Evolutionary conservation across 2,888 invertebrate species (phyloP).

Genomic region (Smittia aterrima): DNA sequence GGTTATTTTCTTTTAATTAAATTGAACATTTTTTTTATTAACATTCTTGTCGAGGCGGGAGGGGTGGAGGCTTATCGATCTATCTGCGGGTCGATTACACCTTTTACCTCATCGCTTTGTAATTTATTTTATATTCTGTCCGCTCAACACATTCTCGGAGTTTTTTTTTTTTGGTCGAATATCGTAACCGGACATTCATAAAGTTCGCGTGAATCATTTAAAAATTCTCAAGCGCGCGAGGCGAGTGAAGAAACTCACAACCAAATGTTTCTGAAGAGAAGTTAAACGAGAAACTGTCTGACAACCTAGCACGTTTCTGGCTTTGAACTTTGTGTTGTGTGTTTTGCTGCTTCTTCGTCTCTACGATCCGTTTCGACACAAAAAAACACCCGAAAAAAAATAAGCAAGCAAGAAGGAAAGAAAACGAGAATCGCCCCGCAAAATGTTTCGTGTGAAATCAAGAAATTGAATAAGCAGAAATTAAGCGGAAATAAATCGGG

Average conservation of each 20-base stretch:
- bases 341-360: background rate
- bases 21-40: constrained; percentile 38
- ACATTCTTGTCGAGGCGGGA: background rate
- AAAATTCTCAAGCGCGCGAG: background rate
- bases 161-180: background rate
- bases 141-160: background rate
- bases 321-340: constrained; percentile 23
- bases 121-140: constrained; percentile 8
- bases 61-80: background rate
- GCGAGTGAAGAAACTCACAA: background rate
- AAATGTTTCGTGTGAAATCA: constrained; percentile 24
- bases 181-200: constrained; percentile 11
- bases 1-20: constrained; percentile 41
- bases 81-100: constrained; percentile 24
- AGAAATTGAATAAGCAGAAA: constrained; percentile 35
- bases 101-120: constrained; percentile 18
- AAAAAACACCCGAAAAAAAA: constrained; percentile 3
- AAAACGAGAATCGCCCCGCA: constrained; percentile 21
- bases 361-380: background rate
- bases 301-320: constrained; percentile 25
- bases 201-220: constrained; percentile 21
- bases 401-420: background rate
- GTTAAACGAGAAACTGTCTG: constrained; percentile 5
- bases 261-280: background rate
- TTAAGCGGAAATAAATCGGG: constrained; percentile 19